Evolutionary conservation across 2,797 vertebrate species (phyloP).

Genomic region (Euthynnus affinis): DNA sequence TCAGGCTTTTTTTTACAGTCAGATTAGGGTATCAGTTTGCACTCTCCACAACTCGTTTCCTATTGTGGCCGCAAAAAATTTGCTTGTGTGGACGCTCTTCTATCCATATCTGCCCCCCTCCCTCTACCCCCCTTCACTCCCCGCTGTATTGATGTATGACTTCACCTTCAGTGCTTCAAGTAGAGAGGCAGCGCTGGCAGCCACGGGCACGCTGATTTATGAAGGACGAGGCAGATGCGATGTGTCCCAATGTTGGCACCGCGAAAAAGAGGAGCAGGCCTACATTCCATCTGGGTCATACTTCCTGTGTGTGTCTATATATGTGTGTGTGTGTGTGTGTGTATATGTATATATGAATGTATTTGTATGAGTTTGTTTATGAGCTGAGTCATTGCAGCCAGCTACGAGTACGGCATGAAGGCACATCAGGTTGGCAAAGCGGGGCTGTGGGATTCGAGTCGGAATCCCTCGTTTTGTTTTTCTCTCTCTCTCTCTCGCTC

Average conservation of each 20-base stretch:
- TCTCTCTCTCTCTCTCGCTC: slow-evolving; percentile 60
- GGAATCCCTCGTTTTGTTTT: slow-evolving; percentile 63
- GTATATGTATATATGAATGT: slow-evolving; percentile 30
- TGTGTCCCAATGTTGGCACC: slow-evolving; percentile 56
- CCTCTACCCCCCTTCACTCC: no score
- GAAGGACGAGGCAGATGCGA: slow-evolving; percentile 65
- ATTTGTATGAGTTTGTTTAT: slow-evolving; percentile 55
- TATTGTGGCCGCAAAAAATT: slow-evolving; percentile 32
- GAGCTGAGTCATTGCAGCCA: slow-evolving; percentile 79
- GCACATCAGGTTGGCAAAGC: slow-evolving; percentile 67
- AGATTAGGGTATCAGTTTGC: slow-evolving; percentile 20
- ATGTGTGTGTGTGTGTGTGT: no score
- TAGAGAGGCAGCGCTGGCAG: slow-evolving; percentile 58
- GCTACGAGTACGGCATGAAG: slow-evolving; percentile 64
- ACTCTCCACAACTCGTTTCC: slow-evolving; percentile 22
- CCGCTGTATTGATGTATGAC: slow-evolving; percentile 66
- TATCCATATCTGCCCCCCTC: slow-evolving; percentile 42
- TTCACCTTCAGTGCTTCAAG: slow-evolving; percentile 64
- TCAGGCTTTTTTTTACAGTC: slow-evolving; percentile 37
- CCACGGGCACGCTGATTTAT: slow-evolving; percentile 64
- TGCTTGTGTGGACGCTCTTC: slow-evolving; percentile 35
- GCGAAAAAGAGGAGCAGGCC: slow-evolving; percentile 50
- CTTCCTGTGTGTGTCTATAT: slow-evolving; percentile 70
- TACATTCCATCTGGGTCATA: slow-evolving; percentile 71
- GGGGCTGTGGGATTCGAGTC: slow-evolving; percentile 43